Evolutionary conservation across 2,888 invertebrate genomes (phyloP).

Genomic region (Elmis aenea): DNA sequence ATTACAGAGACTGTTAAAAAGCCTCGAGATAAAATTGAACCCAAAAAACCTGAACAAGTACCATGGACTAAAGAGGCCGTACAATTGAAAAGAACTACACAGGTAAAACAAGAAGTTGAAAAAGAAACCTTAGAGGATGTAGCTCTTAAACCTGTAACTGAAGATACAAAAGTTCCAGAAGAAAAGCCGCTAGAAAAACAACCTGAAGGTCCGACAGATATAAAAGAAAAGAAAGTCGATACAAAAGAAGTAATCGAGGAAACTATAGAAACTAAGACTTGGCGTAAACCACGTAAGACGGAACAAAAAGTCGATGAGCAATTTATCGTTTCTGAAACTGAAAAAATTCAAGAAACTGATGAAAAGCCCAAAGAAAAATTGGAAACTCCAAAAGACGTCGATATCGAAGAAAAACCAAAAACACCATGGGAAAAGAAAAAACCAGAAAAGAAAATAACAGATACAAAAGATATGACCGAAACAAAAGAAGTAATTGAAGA

Average conservation of each 20-base stretch:
- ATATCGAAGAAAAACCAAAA: no score
- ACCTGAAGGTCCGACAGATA: conserved; percentile 11
- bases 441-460: no score
- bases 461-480: conserved; percentile 6
- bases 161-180: not conserved
- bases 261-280: conserved; percentile 41
- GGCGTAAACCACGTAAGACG: conserved; percentile 26
- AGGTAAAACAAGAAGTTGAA: conserved; percentile 35
- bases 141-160: conserved; percentile 9
- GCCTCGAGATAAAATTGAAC: conserved; percentile 24
- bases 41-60: conserved; percentile 19
- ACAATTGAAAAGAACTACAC: conserved; percentile 43
- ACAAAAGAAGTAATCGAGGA: conserved; percentile 38
- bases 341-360: conserved; percentile 46
- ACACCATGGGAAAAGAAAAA: conserved; percentile 5
- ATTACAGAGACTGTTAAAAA: conserved; percentile 13
- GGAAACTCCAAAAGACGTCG: no score
- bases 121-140: conserved; percentile 42
- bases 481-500: conserved; percentile 11
- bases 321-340: no score
- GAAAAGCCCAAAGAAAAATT: conserved; percentile 31
- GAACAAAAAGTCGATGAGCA: no score
- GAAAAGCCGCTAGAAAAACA: conserved; percentile 20
- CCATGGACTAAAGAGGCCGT: conserved; percentile 59
- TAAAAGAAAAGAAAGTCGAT: not conserved